Evolutionary conservation across 1,140 invertebrate genomes (phyloP).

Genomic region (Procambarus clarkii): DNA sequence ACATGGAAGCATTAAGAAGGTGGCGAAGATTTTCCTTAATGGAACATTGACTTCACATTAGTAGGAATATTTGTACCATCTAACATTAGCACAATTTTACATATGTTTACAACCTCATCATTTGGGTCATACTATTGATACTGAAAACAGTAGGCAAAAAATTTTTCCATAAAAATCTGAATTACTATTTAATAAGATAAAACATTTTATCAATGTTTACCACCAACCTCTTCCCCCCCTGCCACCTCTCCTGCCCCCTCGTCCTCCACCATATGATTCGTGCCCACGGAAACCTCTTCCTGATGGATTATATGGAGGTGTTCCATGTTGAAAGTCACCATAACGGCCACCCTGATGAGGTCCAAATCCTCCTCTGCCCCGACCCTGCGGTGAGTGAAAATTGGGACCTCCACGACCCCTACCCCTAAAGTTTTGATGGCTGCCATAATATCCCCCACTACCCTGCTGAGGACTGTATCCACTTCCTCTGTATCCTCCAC

Average conservation of each 20-base stretch:
- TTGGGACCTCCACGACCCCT: slow-evolving; percentile 25
- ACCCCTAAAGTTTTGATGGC: slow-evolving; percentile 19
- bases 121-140: not conserved
- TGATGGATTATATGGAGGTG: slow-evolving; percentile 25
- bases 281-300: slow-evolving; percentile 18
- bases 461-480: slow-evolving; percentile 34
- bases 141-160: slow-evolving; percentile 9
- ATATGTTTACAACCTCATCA: not conserved
- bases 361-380: slow-evolving; percentile 24
- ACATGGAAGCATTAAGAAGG: slow-evolving; percentile 34
- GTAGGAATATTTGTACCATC: slow-evolving; percentile 49
- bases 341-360: slow-evolving; percentile 12
- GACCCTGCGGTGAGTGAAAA: slow-evolving; percentile 17
- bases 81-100: slow-evolving; percentile 16
- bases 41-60: slow-evolving; percentile 22
- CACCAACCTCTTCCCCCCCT: slow-evolving; percentile 41
- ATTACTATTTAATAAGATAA: not conserved
- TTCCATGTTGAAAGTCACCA: slow-evolving; percentile 39
- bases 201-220: slow-evolving; percentile 16
- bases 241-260: slow-evolving; percentile 38
- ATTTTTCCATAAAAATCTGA: not conserved
- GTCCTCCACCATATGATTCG: slow-evolving; percentile 29
- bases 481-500: slow-evolving; percentile 27
- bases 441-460: slow-evolving; percentile 24
- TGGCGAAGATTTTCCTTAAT: not conserved